Conservation (phyloP, 2,888 invertebrate species). For the Epirrhoe alternata region DNA sequence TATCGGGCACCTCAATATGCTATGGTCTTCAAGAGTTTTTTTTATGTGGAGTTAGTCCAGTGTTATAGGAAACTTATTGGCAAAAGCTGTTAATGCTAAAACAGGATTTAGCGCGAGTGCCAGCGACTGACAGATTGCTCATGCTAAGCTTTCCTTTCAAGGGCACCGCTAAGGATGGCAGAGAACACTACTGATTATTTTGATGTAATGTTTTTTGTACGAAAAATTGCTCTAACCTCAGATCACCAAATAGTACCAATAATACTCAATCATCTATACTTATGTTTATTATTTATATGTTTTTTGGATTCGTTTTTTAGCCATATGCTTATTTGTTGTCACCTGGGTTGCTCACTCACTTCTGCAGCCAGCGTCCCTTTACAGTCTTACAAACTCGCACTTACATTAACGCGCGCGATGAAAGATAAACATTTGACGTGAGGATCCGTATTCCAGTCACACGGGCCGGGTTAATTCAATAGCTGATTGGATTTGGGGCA, state of each 20-base stretch:
- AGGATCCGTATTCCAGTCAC: slow-evolving; percentile 84
- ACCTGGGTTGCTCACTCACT: slow-evolving; percentile 16
- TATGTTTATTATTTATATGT: background rate
- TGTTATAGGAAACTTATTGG: slow-evolving; percentile 1
- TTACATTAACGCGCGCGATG: slow-evolving; percentile 80
- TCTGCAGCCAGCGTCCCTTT: slow-evolving; percentile 49
- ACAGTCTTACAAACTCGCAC: slow-evolving; percentile 63
- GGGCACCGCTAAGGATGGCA: too few relatives aligned
- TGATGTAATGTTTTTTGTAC: too few relatives aligned
- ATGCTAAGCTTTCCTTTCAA: too few relatives aligned
- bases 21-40: slow-evolving; percentile 48
- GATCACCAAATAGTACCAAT: too few relatives aligned
- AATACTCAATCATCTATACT: background rate
- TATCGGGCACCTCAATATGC: slow-evolving; percentile 52
- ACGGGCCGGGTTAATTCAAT: slow-evolving; percentile 83
- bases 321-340: background rate
- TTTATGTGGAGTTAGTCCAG: background rate
- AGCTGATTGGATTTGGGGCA: slow-evolving; percentile 84
- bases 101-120: background rate
- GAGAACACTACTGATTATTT: too few relatives aligned
- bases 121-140: too few relatives aligned
- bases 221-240: too few relatives aligned
- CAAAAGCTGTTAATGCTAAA: background rate
- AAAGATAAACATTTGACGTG: slow-evolving; percentile 84
- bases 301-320: background rate